Conservation (phyloP, 2,888 invertebrate genomes). For the Polydrusus pterygomalis region DNA sequence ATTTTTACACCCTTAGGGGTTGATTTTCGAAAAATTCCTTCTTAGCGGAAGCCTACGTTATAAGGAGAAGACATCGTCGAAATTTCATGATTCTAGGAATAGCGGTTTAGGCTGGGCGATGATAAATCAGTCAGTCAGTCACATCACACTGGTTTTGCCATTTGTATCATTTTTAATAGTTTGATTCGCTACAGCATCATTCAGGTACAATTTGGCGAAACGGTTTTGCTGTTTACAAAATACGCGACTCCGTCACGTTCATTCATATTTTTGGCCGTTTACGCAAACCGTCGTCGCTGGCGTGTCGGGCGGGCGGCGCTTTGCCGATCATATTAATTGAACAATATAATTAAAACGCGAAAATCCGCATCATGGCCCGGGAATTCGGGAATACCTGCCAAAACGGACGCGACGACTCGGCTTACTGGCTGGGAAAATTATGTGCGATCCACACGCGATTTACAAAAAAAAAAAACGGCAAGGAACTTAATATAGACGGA, state of each 20-base stretch:
- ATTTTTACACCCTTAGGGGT: too few relatives aligned
- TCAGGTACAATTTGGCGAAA: too few relatives aligned
- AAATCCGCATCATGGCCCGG: constrained; percentile 45
- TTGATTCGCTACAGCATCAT: too few relatives aligned
- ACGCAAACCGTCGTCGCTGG: constrained; percentile 43
- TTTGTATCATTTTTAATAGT: too few relatives aligned
- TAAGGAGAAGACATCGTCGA: too few relatives aligned
- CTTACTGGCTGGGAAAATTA: constrained; percentile 15
- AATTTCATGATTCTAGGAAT: too few relatives aligned
- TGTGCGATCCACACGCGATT: background rate
- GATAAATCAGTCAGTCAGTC: too few relatives aligned
- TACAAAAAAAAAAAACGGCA: background rate
- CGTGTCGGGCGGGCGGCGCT: constrained; percentile 10
- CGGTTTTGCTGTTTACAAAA: constrained; percentile 36
- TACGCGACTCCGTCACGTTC: constrained; percentile 32
- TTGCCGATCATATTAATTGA: constrained; percentile 37
- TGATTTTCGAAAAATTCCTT: too few relatives aligned
- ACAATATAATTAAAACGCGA: constrained; percentile 42
- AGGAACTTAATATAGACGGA: background rate
- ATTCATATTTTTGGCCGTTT: constrained; percentile 51
- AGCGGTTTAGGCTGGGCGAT: too few relatives aligned
- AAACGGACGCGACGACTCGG: constrained; percentile 16
- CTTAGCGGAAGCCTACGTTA: too few relatives aligned
- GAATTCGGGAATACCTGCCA: constrained; percentile 48
- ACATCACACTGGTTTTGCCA: too few relatives aligned